phyloP scores from a whole-genome alignment of 2,113 vertebrate genomes.

The Microcebus ravelobensis region DNA sequence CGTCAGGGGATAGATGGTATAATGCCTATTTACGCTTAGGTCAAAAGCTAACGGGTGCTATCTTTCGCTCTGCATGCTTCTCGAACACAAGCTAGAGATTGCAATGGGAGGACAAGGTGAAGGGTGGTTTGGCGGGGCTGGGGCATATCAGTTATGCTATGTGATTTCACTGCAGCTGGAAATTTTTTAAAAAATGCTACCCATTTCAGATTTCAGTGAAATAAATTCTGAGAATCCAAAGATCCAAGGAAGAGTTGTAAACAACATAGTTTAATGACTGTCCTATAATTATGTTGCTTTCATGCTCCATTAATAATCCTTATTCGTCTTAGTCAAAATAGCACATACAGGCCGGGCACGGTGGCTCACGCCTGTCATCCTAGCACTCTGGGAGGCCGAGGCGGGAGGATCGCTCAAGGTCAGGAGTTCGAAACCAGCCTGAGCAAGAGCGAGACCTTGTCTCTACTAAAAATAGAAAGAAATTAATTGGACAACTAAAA shows the following conservation, averaged over 20 bases:
- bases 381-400: no score
- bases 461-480: no score
- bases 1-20: background rate
- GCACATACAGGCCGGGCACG: background rate
- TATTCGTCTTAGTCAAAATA: background rate
- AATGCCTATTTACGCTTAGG: background rate
- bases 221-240: conserved; percentile 69
- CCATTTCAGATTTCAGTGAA: conserved; percentile 67
- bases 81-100: conserved; percentile 32
- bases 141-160: conserved; percentile 74
- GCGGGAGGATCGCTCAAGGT: no score
- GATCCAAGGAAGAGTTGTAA: background rate
- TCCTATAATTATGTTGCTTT: background rate
- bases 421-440: no score
- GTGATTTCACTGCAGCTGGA: conserved; percentile 75
- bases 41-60: background rate
- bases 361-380: no score
- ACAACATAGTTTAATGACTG: background rate
- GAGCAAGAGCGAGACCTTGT: no score
- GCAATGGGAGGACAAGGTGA: conserved; percentile 40
- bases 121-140: conserved; percentile 52
- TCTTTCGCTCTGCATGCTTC: background rate
- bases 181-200: background rate
- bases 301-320: background rate
- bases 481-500: no score